Evolutionary conservation across 2,888 invertebrate species (phyloP).

Genomic region (Brachyptera putata): DNA sequence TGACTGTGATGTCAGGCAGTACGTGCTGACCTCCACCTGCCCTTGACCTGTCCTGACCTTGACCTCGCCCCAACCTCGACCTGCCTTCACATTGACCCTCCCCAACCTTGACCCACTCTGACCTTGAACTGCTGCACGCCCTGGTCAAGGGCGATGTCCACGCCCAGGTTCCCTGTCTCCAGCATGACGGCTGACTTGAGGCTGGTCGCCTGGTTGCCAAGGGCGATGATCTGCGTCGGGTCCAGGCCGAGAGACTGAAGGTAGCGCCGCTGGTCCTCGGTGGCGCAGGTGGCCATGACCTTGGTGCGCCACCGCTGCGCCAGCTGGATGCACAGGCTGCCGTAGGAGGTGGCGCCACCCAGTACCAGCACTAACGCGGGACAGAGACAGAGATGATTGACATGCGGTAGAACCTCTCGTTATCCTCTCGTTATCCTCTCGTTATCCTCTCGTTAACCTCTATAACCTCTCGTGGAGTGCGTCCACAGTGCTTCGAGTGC

Average conservation of each 20-base stretch:
- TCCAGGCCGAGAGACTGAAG: constrained; percentile 39
- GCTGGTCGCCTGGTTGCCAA: constrained; percentile 39
- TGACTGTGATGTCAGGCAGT: neutral
- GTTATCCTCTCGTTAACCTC: too few relatives aligned
- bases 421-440: too few relatives aligned
- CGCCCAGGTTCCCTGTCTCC: constrained; percentile 47
- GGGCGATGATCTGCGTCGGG: constrained; percentile 25
- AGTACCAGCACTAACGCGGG: constrained; percentile 44
- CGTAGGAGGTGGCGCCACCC: constrained; percentile 46
- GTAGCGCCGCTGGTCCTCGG: constrained; percentile 43
- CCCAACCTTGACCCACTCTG: neutral
- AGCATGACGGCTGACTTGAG: constrained; percentile 43
- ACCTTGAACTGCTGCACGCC: constrained; percentile 33
- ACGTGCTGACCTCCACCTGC: too few relatives aligned
- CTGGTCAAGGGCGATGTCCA: constrained; percentile 47
- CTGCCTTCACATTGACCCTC: too few relatives aligned
- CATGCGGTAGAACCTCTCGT: too few relatives aligned
- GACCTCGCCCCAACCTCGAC: too few relatives aligned
- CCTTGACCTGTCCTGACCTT: neutral
- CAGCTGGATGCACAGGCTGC: constrained; percentile 45
- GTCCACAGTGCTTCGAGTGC: too few relatives aligned
- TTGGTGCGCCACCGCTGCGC: constrained; percentile 47
- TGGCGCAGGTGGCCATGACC: constrained; percentile 44
- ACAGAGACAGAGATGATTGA: neutral
- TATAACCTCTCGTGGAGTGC: too few relatives aligned